Conservation (phyloP, 2,113 vertebrate species). For the Plectropomus leopardus region DNA sequence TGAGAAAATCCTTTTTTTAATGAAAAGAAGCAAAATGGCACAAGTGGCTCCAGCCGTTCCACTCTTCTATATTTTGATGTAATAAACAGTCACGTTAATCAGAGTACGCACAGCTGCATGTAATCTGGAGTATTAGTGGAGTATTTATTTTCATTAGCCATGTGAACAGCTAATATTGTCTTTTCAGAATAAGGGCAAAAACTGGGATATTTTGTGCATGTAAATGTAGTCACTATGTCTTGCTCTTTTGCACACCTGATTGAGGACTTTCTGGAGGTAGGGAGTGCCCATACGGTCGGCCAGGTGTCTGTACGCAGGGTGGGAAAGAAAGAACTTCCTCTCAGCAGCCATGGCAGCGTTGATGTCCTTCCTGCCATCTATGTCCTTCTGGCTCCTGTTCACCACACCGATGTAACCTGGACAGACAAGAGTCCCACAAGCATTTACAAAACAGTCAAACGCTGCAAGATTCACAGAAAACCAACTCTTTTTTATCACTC, state of each 20-base stretch:
- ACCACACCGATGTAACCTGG: constrained; percentile 98
- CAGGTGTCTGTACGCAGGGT: constrained; percentile 95
- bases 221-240: neutral
- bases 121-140: too few relatives aligned
- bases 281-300: constrained; percentile 99
- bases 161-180: too few relatives aligned
- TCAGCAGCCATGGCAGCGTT: constrained; percentile 94
- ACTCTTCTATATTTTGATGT: too few relatives aligned
- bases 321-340: constrained; percentile 98
- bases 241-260: constrained; percentile 89
- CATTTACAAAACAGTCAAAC: constrained; percentile 19
- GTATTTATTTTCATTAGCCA: too few relatives aligned
- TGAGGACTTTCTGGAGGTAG: constrained; percentile 95
- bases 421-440: constrained; percentile 22
- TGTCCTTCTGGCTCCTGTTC: constrained; percentile 99
- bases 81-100: too few relatives aligned
- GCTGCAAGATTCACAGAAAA: constrained; percentile 22
- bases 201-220: too few relatives aligned
- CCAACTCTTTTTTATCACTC: constrained; percentile 37
- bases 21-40: too few relatives aligned
- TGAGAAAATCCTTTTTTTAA: too few relatives aligned
- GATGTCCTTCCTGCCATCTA: constrained; percentile 98
- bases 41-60: too few relatives aligned
- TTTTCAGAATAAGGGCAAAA: too few relatives aligned
- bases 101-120: too few relatives aligned